Evolutionary conservation across 2,797 vertebrate genomes (phyloP), one percentile per base, ranked within the genome.

Genomic region (Arrhamphus sclerolepis): DNA sequence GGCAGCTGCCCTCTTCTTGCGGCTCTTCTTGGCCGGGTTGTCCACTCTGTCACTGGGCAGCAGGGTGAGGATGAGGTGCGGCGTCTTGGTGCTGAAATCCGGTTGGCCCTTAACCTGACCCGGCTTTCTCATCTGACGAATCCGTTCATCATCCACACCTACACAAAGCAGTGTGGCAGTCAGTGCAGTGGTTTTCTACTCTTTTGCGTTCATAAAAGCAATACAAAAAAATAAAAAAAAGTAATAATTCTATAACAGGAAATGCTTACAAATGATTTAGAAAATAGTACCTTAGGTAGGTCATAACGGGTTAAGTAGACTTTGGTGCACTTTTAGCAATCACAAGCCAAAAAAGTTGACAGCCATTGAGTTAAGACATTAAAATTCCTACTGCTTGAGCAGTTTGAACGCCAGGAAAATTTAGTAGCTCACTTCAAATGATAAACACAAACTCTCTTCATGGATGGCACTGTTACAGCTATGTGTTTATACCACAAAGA

Each of bases 41-140:
- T 94, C 93, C 63, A 92, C 79, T 43, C 93, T 80, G 81, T 92
- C 92, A 0, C 92, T 92, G 62, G 93, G 93, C 80, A 94, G 83
- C 80, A 94, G 84, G 46, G 93, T 94, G 71, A 94, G 91, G 78
- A 94, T 94, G 76, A 94, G 92, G 81, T 94, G 93, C 0, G 93
- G 93, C 1, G 89, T 93, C 89, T 94, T 93, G 78, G 90, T 91
- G 86, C 91, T 94, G 80, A 92, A 93, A 26, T 93, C 92, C 0
- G 89, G 78, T 79, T 91, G 92, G 20, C 93, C 92, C 79, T 92
- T 93, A 3, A 90, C 84, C 61, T 76, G 76, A 24, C 89, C 85
- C 0, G 88, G 84, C 42, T 80, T 92, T 59, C 82, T 88, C 2
- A 90, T 75, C 76, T 80, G 91, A 29, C 87, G 88, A 21, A 93